These are phyloP conservation scores for Scarus forsteni DNA, from an alignment of 2,797 vertebrate genomes.

Conservation along the genomic window DNA sequence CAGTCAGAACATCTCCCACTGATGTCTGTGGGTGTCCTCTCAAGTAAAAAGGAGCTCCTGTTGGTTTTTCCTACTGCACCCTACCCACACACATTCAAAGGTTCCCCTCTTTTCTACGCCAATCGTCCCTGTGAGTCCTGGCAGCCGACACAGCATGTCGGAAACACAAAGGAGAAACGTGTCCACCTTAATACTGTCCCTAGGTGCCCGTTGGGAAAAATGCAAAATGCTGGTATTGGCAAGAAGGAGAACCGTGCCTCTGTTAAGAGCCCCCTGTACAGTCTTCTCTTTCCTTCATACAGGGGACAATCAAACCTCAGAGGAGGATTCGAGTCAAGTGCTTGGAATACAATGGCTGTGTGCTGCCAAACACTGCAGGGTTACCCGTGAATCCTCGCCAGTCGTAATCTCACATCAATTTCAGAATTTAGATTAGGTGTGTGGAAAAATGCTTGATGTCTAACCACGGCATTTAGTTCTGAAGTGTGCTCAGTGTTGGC, in stretches of 20 bases:
- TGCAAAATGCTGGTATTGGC: slow-evolving; percentile 56
- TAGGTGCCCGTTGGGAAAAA: slow-evolving; percentile 55
- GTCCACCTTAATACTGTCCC: slow-evolving; percentile 67
- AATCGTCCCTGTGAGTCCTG: slow-evolving; percentile 62
- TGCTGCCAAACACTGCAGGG: slow-evolving; percentile 63
- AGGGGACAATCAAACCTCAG: slow-evolving; percentile 68
- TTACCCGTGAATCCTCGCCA: slow-evolving; percentile 55
- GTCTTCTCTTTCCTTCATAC: slow-evolving; percentile 45
- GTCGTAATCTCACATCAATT: slow-evolving; percentile 60
- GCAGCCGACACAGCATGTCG: slow-evolving; percentile 61
- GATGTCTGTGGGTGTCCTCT: slow-evolving; percentile 73
- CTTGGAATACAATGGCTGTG: slow-evolving; percentile 48
- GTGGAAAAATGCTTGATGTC: slow-evolving; percentile 44
- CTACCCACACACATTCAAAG: slow-evolving; percentile 69
- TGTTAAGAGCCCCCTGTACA: slow-evolving; percentile 20
- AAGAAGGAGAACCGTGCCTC: slow-evolving; percentile 47
- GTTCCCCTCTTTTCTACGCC: slow-evolving; percentile 47
- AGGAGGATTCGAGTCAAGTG: slow-evolving; percentile 69
- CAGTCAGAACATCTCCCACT: slow-evolving; percentile 68
- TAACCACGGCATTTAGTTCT: slow-evolving; percentile 24
- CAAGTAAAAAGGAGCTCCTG: slow-evolving; percentile 57
- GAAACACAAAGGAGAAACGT: slow-evolving; percentile 65
- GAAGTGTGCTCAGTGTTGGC: background rate
- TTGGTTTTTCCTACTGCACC: slow-evolving; percentile 57
- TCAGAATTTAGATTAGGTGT: slow-evolving; percentile 47